A percentile compares a stretch with the other conserved stretches of the same genome.
These are phyloP conservation scores for Diachasma alloeum DNA, from an alignment of 1,140 invertebrate genomes.

Conservation along the genomic window DNA sequence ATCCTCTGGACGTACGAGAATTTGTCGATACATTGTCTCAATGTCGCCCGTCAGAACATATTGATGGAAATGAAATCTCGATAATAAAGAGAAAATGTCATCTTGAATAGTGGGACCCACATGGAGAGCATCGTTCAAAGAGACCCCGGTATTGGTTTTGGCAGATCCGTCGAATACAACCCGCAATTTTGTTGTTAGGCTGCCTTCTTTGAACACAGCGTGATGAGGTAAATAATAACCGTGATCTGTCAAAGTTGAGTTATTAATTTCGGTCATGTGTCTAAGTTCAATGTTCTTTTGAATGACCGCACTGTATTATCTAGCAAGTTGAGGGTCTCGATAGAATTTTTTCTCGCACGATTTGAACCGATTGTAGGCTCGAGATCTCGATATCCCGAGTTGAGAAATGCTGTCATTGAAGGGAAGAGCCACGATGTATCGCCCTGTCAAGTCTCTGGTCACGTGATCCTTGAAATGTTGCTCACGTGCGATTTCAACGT, in stretches of 20 bases:
- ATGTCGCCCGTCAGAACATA: neutral
- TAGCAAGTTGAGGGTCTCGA: conserved; percentile 7
- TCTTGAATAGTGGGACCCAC: conserved; percentile 7
- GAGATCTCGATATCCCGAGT: conserved; percentile 14
- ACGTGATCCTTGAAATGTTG: conserved; percentile 36
- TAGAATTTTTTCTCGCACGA: conserved; percentile 21
- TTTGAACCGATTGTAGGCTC: neutral
- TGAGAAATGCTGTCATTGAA: conserved; percentile 30
- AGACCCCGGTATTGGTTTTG: conserved; percentile 20
- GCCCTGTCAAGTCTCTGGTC: conserved; percentile 29
- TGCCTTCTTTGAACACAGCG: conserved; percentile 37
- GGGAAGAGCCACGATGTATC: conserved; percentile 39
- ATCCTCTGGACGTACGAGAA: neutral
- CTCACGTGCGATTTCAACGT: conserved; percentile 34
- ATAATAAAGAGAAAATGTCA: neutral
- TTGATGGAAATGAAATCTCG: neutral
- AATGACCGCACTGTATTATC: conserved; percentile 22
- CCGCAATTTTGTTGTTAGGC: conserved; percentile 36
- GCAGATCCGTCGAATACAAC: conserved; percentile 44
- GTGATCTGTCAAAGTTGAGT: neutral
- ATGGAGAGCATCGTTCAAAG: neutral
- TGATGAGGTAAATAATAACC: conserved; percentile 42
- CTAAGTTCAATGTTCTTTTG: conserved; percentile 32
- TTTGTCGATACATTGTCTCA: neutral
- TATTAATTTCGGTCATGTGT: neutral